Conservation (phyloP, 2,797 vertebrate species). For the Lacerta agilis region DNA sequence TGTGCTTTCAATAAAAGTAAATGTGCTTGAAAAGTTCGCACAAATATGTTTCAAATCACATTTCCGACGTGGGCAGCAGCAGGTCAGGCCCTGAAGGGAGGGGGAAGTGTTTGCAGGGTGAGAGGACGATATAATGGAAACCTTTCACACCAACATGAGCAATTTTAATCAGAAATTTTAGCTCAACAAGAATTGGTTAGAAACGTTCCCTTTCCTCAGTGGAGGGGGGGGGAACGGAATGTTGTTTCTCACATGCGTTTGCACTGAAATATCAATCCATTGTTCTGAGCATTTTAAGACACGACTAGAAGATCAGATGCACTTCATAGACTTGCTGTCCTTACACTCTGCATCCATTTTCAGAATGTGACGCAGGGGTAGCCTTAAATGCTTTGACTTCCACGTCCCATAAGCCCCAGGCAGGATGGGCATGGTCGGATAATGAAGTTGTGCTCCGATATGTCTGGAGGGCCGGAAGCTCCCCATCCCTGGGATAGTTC, state of each 20-base stretch:
- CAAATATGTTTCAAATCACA: conserved; percentile 28
- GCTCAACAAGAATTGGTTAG: not conserved
- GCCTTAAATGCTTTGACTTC: too few relatives aligned
- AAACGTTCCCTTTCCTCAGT: not conserved
- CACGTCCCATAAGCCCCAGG: too few relatives aligned
- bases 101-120: not conserved
- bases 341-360: too few relatives aligned
- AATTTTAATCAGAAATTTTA: conserved; percentile 14
- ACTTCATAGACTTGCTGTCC: not conserved
- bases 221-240: not conserved
- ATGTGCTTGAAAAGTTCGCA: conserved; percentile 1
- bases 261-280: not conserved
- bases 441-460: too few relatives aligned
- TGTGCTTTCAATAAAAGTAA: conserved; percentile 31
- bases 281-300: not conserved
- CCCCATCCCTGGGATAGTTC: not conserved
- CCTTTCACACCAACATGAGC: not conserved
- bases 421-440: too few relatives aligned
- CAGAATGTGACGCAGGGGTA: too few relatives aligned
- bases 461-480: too few relatives aligned
- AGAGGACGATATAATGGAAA: not conserved
- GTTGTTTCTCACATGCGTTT: not conserved
- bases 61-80: not conserved
- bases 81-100: conserved; percentile 6
- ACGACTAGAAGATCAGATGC: not conserved